These are phyloP conservation scores for Sardinella longiceps DNA, from an alignment of 2,797 vertebrate species.

Conservation along the genomic window DNA sequence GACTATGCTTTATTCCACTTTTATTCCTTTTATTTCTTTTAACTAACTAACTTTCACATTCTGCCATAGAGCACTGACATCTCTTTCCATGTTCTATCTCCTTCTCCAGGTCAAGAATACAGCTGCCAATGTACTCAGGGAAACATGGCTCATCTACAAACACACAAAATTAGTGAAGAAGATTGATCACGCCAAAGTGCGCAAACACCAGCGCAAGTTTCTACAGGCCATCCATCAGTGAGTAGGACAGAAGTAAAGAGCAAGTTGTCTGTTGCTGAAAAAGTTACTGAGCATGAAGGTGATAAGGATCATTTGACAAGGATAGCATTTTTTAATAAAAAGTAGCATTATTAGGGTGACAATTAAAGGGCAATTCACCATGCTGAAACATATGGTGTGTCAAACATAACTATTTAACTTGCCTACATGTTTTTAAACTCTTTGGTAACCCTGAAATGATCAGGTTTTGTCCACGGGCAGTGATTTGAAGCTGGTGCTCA, in stretches of 20 bases:
- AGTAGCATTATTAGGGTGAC: background rate
- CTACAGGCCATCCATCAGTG: slow-evolving; percentile 99
- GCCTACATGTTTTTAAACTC: background rate
- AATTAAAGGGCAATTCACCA: background rate
- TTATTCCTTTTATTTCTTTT: background rate
- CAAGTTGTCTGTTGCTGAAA: background rate
- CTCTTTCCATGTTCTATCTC: background rate
- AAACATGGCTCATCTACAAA: slow-evolving; percentile 97
- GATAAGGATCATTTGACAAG: background rate
- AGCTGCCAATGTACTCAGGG: slow-evolving; percentile 97
- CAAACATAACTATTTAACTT: background rate
- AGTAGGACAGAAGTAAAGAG: slow-evolving; percentile 65
- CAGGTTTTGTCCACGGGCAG: background rate
- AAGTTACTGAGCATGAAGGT: background rate
- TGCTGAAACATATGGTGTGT: background rate
- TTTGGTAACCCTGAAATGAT: background rate
- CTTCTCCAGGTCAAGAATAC: slow-evolving; percentile 86
- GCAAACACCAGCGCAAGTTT: slow-evolving; percentile 99
- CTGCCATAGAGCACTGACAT: background rate
- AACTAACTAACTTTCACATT: background rate
- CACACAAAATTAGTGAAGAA: slow-evolving; percentile 95
- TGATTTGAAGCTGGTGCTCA: background rate
- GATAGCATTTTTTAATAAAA: background rate
- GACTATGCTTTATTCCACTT: background rate
- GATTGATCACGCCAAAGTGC: slow-evolving; percentile 92